Conservation (phyloP, 2,888 invertebrate genomes). For the Camponotus fellah region DNA sequence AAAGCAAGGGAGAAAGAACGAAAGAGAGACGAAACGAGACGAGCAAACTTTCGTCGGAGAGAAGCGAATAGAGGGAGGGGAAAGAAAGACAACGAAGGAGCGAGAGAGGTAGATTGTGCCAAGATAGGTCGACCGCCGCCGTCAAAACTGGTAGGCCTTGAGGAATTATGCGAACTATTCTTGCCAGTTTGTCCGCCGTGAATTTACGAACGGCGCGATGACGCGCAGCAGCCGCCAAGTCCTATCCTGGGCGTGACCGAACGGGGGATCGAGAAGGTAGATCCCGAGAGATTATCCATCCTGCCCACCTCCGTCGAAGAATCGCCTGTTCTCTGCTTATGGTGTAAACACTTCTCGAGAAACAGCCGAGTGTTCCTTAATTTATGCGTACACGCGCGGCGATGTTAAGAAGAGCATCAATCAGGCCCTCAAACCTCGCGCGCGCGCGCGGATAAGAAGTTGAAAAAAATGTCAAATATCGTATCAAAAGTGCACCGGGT, state of each 20-base stretch:
- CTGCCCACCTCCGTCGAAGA: conserved; percentile 40
- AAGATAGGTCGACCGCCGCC: conserved; percentile 83
- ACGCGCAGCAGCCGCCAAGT: conserved; percentile 69
- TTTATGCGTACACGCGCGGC: conserved; percentile 45
- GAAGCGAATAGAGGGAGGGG: conserved; percentile 62
- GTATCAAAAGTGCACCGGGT: neutral
- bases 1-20: conserved; percentile 59
- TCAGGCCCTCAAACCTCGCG: neutral
- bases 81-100: conserved; percentile 68
- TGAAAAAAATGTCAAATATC: neutral
- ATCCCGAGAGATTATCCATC: conserved; percentile 64
- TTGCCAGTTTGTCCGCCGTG: conserved; percentile 82
- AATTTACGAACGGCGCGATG: conserved; percentile 81
- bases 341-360: conserved; percentile 46
- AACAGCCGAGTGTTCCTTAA: conserved; percentile 37
- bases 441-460: neutral
- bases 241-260: conserved; percentile 72
- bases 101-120: conserved; percentile 82
- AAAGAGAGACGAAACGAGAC: conserved; percentile 47
- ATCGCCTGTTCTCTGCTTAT: conserved; percentile 13
- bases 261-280: conserved; percentile 59
- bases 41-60: conserved; percentile 53
- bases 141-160: conserved; percentile 86
- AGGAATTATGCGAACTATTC: conserved; percentile 86
- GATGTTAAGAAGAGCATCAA: conserved; percentile 22